phyloP scores from a whole-genome alignment of 2,797 vertebrate genomes.

The Amblyraja radiata region DNA sequence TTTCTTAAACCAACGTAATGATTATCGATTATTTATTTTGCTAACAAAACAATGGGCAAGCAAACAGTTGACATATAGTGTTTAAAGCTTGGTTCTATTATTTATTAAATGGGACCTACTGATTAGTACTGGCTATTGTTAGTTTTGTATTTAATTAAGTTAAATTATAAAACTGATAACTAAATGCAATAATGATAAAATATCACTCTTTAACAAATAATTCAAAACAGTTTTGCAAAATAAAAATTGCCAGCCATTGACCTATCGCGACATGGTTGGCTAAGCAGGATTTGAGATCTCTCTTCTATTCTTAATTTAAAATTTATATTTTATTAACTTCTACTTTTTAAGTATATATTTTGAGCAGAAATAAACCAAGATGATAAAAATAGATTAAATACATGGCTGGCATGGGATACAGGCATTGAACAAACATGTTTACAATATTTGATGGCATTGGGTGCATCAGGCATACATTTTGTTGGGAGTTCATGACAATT shows the following conservation, averaged over 20 bases:
- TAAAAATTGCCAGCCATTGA: background rate
- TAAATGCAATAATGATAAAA: background rate
- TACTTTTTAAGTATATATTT: conserved; percentile 8
- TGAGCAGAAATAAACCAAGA: background rate
- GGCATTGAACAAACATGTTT: background rate
- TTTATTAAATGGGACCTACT: background rate
- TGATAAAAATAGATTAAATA: background rate
- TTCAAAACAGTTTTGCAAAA: background rate
- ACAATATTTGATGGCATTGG: background rate
- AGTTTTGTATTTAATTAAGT: background rate
- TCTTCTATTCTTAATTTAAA: background rate
- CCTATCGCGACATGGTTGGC: background rate
- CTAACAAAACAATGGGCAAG: background rate
- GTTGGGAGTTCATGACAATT: background rate
- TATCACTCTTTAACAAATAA: background rate
- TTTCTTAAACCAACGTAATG: background rate
- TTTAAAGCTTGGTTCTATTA: background rate
- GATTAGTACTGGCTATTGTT: background rate
- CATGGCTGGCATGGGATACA: background rate
- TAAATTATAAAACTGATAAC: background rate
- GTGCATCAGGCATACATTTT: background rate
- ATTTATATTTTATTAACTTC: background rate
- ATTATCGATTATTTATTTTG: background rate
- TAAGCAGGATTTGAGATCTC: background rate
- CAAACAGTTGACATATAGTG: background rate